Conservation (phyloP, 53 echinoderm and acorn worm species). For the Patiria pectinifera region DNA sequence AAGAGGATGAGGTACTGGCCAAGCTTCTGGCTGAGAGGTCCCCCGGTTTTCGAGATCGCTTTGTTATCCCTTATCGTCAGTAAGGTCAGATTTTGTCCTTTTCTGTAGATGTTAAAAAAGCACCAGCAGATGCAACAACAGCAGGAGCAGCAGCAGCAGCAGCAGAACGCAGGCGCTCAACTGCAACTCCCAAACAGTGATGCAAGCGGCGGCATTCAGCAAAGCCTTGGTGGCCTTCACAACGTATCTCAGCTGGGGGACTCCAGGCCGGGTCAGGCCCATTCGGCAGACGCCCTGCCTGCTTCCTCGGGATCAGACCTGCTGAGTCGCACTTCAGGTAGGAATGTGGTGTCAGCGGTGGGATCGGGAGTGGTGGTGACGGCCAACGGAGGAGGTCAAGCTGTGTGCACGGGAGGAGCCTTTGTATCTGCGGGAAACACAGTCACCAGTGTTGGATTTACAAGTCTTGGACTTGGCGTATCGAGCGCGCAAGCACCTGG, state of each 20-base stretch:
- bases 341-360: slow-evolving; percentile 23
- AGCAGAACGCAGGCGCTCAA: slow-evolving; percentile 38
- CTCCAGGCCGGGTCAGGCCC: slow-evolving; percentile 5
- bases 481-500: slow-evolving; percentile 28
- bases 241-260: slow-evolving; percentile 11
- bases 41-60: too few species aligned
- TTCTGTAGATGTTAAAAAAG: slow-evolving; percentile 69
- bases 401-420: slow-evolving; percentile 37
- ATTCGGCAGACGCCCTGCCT: slow-evolving; percentile 27
- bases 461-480: slow-evolving; percentile 21
- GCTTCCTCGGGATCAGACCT: slow-evolving; percentile 37
- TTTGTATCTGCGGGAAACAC: slow-evolving; percentile 57
- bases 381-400: slow-evolving; percentile 41
- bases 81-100: background rate
- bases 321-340: slow-evolving; percentile 38
- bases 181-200: slow-evolving; percentile 33
- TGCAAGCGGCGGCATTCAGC: slow-evolving; percentile 18
- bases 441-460: slow-evolving; percentile 57
- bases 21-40: too few species aligned
- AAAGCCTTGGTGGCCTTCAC: slow-evolving; percentile 30
- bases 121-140: slow-evolving; percentile 61
- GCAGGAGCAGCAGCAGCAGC: slow-evolving; percentile 65
- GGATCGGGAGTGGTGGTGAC: slow-evolving; percentile 3
- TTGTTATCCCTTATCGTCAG: background rate
- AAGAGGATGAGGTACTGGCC: too few species aligned